phyloP scores from a whole-genome alignment of 2,113 vertebrate species.

The Galeopterus variegatus region DNA sequence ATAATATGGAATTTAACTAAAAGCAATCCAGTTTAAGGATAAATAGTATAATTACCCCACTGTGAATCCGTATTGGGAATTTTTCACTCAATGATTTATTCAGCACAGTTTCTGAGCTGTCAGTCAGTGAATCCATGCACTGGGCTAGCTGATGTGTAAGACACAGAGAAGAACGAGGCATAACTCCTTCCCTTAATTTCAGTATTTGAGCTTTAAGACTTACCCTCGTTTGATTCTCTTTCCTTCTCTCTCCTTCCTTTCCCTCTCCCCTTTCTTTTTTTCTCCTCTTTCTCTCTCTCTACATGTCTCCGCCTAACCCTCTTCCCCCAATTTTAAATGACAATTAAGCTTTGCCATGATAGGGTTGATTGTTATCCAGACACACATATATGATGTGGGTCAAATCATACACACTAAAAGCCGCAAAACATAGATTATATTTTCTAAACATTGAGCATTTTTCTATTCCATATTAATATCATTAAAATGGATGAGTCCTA shows the following conservation, averaged over 20 bases:
- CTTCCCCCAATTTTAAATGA: neutral
- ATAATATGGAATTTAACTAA: neutral
- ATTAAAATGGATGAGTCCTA: neutral
- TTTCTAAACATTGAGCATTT: neutral
- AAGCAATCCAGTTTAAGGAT: neutral
- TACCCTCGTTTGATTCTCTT: neutral
- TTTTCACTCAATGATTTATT: neutral
- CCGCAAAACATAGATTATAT: neutral
- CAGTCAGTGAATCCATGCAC: neutral
- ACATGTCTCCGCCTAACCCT: too few relatives aligned
- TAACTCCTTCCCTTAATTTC: neutral
- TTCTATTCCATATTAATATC: neutral
- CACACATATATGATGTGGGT: neutral
- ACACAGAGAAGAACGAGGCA: neutral
- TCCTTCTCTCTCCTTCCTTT: too few relatives aligned
- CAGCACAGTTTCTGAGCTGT: neutral
- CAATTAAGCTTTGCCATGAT: neutral
- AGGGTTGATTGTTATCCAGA: neutral
- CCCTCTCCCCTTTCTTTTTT: neutral
- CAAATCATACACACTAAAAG: neutral
- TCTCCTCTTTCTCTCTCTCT: neutral
- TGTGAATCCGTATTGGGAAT: neutral
- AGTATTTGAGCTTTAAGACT: neutral
- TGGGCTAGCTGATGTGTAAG: neutral
- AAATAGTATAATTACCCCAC: neutral